Percentiles rank a stretch among this genome's conserved stretches.
These are phyloP conservation scores for Venturia canescens DNA, from an alignment of 1,140 invertebrate species.

Conservation along the genomic window DNA sequence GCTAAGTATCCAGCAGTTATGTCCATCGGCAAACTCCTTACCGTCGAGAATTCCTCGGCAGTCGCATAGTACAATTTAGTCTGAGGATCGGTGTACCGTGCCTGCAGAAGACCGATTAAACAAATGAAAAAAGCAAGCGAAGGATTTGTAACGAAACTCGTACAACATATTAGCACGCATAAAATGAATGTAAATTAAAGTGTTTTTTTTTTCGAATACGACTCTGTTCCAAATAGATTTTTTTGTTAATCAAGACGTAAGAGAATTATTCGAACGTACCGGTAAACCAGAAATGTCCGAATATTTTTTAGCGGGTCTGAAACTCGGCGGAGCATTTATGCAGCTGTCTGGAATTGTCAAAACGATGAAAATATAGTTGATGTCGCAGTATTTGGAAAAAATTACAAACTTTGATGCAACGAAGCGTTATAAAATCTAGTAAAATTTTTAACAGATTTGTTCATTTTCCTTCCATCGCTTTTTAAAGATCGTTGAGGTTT, in stretches of 20 bases:
- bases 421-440: not conserved
- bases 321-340: conserved; percentile 93
- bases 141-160: conserved; percentile 43
- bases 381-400: too few species aligned
- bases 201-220: conserved; percentile 14
- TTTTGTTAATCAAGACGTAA: not conserved
- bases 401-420: conserved; percentile 1
- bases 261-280: conserved; percentile 72
- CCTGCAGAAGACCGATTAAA: conserved; percentile 71
- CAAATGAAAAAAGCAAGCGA: conserved; percentile 33
- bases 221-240: conserved; percentile 3
- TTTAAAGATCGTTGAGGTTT: too few species aligned
- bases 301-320: conserved; percentile 94
- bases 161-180: conserved; percentile 28
- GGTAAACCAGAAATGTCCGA: conserved; percentile 93
- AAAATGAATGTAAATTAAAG: conserved; percentile 36
- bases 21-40: conserved; percentile 91
- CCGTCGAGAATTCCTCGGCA: conserved; percentile 90
- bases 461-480: not conserved
- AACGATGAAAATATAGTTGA: conserved; percentile 46
- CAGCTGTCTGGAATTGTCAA: conserved; percentile 81
- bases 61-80: conserved; percentile 91
- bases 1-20: conserved; percentile 92
- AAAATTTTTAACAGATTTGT: not conserved
- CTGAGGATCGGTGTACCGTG: conserved; percentile 93